Conservation (phyloP, 2,797 vertebrate species). For the Presbytis comata region DNA sequence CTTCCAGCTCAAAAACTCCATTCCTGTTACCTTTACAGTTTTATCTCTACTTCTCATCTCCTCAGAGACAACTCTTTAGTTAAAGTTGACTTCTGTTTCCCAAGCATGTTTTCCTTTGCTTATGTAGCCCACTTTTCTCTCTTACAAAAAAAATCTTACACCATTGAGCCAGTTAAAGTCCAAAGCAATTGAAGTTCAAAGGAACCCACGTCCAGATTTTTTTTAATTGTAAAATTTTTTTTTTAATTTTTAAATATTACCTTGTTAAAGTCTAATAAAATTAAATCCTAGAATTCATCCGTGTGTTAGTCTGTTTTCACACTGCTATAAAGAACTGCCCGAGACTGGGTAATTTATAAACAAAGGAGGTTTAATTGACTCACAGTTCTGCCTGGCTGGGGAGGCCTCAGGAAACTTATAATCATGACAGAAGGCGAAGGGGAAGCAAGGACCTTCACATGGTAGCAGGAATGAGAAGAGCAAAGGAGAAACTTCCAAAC, state of each 20-base stretch:
- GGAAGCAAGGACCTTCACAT: not conserved
- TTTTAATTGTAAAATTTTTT: too few relatives aligned
- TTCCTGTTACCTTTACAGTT: not conserved
- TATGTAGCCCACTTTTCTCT: not conserved
- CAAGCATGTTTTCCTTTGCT: not conserved
- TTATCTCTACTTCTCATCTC: not conserved
- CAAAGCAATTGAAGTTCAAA: not conserved
- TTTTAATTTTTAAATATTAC: not conserved
- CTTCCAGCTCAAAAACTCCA: not conserved
- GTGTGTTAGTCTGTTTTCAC: not conserved
- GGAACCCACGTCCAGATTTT: not conserved
- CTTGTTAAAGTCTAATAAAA: not conserved
- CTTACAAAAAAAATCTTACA: not conserved
- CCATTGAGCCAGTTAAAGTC: not conserved
- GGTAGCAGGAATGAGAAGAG: not conserved
- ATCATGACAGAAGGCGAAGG: not conserved
- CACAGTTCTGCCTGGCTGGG: not conserved
- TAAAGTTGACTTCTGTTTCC: not conserved
- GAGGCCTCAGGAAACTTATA: not conserved
- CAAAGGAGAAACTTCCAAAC: not conserved
- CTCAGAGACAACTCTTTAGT: not conserved
- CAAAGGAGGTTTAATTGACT: not conserved
- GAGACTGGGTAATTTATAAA: not conserved
- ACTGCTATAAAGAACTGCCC: not conserved
- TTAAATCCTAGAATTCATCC: not conserved